Base-by-base conservation (phyloP, 2,888 invertebrate species). In the Perizoma affinitatum region DNA sequence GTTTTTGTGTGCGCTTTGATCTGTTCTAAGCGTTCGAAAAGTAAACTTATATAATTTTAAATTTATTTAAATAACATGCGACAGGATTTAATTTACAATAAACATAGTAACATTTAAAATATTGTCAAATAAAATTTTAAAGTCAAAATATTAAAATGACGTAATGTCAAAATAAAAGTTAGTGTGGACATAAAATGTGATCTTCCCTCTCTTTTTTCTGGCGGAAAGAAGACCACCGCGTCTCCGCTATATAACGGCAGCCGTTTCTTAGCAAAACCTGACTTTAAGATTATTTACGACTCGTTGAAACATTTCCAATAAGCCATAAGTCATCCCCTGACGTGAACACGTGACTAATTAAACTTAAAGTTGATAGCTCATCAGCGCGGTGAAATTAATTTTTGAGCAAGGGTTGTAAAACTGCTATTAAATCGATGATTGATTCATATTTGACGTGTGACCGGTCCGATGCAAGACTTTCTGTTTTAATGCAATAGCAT, bases 271-370 rank as follows among this genome's bases (percentile, higher is more conserved):
- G 3, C 7, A 41, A 22, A 22, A 42, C 8, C 44, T 38, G 35
- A n/a, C 51, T 44, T 38, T 46, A 44, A 9, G 46, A 59, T 61
- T 53, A 56, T 70, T 66, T 63, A 70, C 53, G 61, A 65, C 48
- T 64, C 58, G 61, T 58, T 63, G 63, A 61, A 58, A 53, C 62
- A 63, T 67, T 73, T 76, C 78, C 83, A 84, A 86, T 86, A 84
- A 71, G 78, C 84, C 67, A 84, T 86, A 86, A 86, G 80, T 87
- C 87, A 86, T 83, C 57, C 56, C 66, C n/a, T 61, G 82, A 79
- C 78, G 69, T 63, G 61, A 63, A 79, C 82, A 82, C 75, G 82
- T 84, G 78, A 83, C 83, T 85, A 83, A 87, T 86, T 86, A 83
- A 84, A 81, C 66, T 75, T 71, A 59, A 75, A 80, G 74, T 79